A percentile compares a stretch with the other conserved stretches of the same genome.
These are phyloP conservation scores for Tauraco erythrolophus DNA, from an alignment of 2,113 vertebrate genomes.

Conservation along the genomic window DNA sequence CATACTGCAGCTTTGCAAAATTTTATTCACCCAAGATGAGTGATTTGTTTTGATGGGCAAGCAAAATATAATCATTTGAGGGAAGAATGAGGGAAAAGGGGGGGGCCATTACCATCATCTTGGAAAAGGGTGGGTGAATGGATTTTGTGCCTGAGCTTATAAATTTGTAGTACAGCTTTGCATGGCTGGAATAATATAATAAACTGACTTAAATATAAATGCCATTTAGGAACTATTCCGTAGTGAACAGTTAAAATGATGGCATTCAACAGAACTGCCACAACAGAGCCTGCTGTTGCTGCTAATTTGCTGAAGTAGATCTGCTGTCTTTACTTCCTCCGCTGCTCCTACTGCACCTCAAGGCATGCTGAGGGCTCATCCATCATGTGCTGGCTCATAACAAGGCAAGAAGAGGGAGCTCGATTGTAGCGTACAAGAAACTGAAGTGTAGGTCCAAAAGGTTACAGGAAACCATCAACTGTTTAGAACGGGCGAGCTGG, in stretches of 20 bases:
- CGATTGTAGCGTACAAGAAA: background rate
- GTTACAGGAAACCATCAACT: slow-evolving; percentile 1
- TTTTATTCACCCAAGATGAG: slow-evolving; percentile 23
- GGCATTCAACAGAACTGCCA: slow-evolving; percentile 29
- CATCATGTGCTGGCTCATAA: slow-evolving; percentile 3
- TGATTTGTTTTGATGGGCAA: slow-evolving; percentile 46
- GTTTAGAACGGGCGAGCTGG: background rate
- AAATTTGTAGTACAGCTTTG: slow-evolving; percentile 15
- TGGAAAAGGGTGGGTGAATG: background rate
- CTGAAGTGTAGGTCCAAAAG: slow-evolving; percentile 1
- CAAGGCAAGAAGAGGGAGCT: background rate
- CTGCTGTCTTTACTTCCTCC: slow-evolving; percentile 13
- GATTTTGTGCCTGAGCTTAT: slow-evolving; percentile 37
- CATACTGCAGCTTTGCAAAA: background rate
- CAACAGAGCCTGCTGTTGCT: slow-evolving; percentile 11
- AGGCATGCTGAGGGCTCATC: slow-evolving; percentile 43
- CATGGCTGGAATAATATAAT: slow-evolving; percentile 31
- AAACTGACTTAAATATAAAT: slow-evolving; percentile 35
- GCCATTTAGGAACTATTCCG: slow-evolving; percentile 22
- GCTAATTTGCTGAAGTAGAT: slow-evolving; percentile 49
- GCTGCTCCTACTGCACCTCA: background rate
- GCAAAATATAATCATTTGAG: slow-evolving; percentile 26
- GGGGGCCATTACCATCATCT: background rate
- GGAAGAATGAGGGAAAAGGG: background rate
- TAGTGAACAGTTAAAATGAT: slow-evolving; percentile 42